Evolutionary conservation across 2,888 invertebrate species (phyloP), one percentile per base, ranked within the genome.

Genomic region (Brachycybe producta): DNA sequence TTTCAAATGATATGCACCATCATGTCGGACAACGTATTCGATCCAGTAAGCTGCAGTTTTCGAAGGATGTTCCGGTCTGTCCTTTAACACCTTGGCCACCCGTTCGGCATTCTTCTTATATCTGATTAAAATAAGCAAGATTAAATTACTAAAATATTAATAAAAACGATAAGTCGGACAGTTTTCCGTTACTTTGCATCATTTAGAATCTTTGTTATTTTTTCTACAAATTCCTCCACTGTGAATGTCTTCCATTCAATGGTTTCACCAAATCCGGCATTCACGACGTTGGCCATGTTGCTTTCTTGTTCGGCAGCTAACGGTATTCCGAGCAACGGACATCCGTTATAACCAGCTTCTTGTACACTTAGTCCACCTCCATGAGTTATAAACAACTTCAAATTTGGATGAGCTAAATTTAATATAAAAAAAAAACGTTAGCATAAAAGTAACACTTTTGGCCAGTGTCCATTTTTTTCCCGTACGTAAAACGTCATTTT

Each of bases 401-500:
- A 19, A 7, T 43, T 26, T 11, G 42, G 42, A 34, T 49, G 49
- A 8, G 17, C 49, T 49, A 30, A 35, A 36, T n/a, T n/a, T n/a
- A n/a, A n/a, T n/a, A n/a, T n/a, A n/a, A n/a, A n/a, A n/a, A n/a
- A n/a, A n/a, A n/a, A n/a, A n/a, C n/a, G n/a, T n/a, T n/a, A n/a
- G n/a, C n/a, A n/a, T n/a, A n/a, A n/a, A n/a, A n/a, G n/a, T n/a
- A n/a, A n/a, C n/a, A n/a, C n/a, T n/a, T n/a, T n/a, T n/a, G n/a
- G n/a, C n/a, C n/a, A n/a, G n/a, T n/a, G n/a, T n/a, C n/a, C n/a
- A n/a, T n/a, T n/a, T n/a, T 26, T 28, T 13, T 27, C 19, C 5
- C 28, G 21, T 30, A 51, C 52, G 43, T 28, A 52, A 21, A 11
- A 52, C 49, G 35, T 52, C 49, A 13, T 52, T 48, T 30, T 52